Base-by-base conservation (phyloP, 2,113 vertebrate genomes). In the Python bivittatus region DNA sequence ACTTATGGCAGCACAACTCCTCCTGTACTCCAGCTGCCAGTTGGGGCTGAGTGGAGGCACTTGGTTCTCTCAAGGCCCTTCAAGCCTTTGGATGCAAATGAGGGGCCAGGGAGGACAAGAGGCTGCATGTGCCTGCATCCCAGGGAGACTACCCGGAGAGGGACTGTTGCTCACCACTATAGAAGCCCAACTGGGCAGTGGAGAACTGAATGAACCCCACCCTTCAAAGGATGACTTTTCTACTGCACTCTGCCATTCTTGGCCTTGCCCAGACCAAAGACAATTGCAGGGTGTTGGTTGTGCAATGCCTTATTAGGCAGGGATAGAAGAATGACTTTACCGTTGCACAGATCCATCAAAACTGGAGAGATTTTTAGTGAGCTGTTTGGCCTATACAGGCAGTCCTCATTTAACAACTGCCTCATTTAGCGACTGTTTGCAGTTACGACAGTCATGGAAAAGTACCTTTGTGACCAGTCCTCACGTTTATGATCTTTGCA, bases 1-100 rank as follows among this genome's bases (percentile, higher is more conserved):
- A 72, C 44, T 93, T 91, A 15, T 92, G 4, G 0, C 0, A 10
- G 68, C 27, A 25, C n/a, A 7, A 29, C 88, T 56, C 92, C 93
- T 93, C 1, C 29, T 11, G 60, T 1, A 48, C 92, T 68, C 0
- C 10, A 84, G 88, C 93, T 86, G 93, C 93, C 89, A 9, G 86
- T 88, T 7, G 72, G 94, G 11, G 91, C 93, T 93, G 54, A 88
- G 38, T 29, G 94, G 53, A 42, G 53, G 86, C 88, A 0, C 23
- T 15, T 48, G 44, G 29, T 88, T 93, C 84, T 93, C 95, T 94
- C 95, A 84, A 83, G 91, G 92, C 54, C 91, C 93, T 52, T n/a
- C 20, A 88, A 93, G 84, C 92, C 88, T 52, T 12, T 25, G 95
- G 92, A 85, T 95, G 96, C 92, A 92, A 95, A 93, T 25, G 94